Base-by-base conservation (phyloP, 2,888 invertebrate genomes). In the Therioaphis trifolii region DNA sequence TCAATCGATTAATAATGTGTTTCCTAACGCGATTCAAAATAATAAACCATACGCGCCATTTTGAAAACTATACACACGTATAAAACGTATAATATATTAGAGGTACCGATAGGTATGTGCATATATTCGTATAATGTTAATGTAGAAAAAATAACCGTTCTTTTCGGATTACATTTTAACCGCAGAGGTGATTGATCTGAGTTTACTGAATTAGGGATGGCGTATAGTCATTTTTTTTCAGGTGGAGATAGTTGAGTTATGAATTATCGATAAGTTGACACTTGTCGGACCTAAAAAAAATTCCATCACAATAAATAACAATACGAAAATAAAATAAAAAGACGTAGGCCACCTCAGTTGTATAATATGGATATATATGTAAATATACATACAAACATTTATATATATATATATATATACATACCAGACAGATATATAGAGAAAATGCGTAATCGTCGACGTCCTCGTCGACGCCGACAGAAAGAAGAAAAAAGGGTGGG, bases 401-500 rank as follows among this genome's bases (percentile, higher is more conserved):
- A 35, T 35, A 7, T 35, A 35, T 35, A 35, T 35, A 35, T 35
- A 35, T 35, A 35, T 35, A 35, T 35, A 35, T 35, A 35, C 7
- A 35, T 35, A 35, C 35, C 35, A 43, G 24, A 58, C 24, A 75
- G 75, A 75, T 61, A 35, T 7, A 35, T 35, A 75, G 24, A 49
- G 76, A 66, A 66, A 77, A 63, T 21, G 63, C 29, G 35, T 66
- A 46, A 58, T 79, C 71, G 78, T 40, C 55, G 66, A 18, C 66
- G 66, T 12, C 40, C 52, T 24, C 52, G 76, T 9, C 68, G 77
- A 21, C 68, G 61, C 49, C 55, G 63, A n/a, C 43, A 35, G 49
- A 72, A 27, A 35, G 74, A 27, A 11, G 35, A 71, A 82, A 82
- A 78, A 74, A 66, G 82, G 74, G 82, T 74, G 74, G 40, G 49